Percentiles rank a stretch among this genome's conserved stretches.
Conservation (phyloP, 2,888 invertebrate species). For the Tipula vernalis region DNA sequence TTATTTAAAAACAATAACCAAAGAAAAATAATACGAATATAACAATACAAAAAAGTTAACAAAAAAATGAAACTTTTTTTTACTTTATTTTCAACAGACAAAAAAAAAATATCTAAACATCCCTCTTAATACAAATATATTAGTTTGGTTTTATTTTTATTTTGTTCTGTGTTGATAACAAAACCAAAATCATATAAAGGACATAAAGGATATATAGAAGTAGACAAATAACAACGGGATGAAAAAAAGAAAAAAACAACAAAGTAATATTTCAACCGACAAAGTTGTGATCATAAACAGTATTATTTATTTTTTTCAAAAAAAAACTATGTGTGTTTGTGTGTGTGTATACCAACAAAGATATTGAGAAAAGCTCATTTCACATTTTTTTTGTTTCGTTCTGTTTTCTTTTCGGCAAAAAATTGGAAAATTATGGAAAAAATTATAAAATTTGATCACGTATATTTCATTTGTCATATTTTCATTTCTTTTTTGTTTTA, state of each 20-base stretch:
- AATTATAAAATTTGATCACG: background rate
- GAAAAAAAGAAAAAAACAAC: background rate
- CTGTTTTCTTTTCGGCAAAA: background rate
- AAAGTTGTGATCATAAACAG: background rate
- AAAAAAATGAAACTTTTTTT: background rate
- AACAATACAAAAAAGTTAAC: background rate
- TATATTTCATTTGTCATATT: background rate
- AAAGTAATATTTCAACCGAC: background rate
- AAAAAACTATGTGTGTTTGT: background rate
- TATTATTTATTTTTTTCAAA: background rate
- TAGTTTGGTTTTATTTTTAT: background rate
- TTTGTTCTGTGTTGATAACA: background rate
- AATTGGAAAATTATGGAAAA: background rate
- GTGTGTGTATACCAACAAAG: background rate
- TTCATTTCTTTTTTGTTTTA: background rate
- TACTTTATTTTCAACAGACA: background rate
- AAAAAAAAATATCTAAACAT: background rate
- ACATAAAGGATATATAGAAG: background rate
- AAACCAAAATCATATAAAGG: background rate
- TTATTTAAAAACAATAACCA: background rate
- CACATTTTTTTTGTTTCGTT: background rate
- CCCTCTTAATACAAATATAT: background rate
- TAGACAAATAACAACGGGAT: background rate
- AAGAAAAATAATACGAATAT: background rate
- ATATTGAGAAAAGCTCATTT: background rate